Conservation (phyloP, 2,797 vertebrate species). For the Rhynchonycteris naso region DNA sequence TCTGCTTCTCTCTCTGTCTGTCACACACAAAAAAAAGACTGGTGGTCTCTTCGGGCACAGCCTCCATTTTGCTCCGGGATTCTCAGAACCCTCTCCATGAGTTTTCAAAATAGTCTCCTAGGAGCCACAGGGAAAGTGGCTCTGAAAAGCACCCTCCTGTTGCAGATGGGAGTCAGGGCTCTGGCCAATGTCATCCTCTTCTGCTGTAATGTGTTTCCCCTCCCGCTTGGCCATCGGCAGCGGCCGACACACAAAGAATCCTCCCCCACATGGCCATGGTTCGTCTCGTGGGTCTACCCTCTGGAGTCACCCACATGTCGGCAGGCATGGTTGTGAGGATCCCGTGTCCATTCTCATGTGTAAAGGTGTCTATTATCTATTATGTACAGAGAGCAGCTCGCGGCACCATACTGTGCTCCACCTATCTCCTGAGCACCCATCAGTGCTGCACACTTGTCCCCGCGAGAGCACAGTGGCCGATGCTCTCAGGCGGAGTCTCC, state of each 20-base stretch:
- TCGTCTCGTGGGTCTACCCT: neutral
- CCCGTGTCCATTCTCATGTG: neutral
- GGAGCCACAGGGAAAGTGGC: neutral
- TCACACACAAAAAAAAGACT: too few relatives aligned
- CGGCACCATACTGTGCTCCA: neutral
- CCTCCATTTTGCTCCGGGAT: too few relatives aligned
- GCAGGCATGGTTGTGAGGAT: neutral
- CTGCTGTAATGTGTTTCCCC: neutral
- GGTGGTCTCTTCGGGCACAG: too few relatives aligned
- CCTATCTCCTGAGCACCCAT: neutral
- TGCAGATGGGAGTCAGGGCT: neutral
- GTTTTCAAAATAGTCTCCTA: too few relatives aligned
- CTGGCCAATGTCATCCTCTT: neutral
- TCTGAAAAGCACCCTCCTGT: neutral
- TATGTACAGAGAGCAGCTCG: too few relatives aligned
- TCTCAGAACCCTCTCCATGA: too few relatives aligned
- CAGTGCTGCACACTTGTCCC: neutral
- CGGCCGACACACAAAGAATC: neutral
- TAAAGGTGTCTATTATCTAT: neutral
- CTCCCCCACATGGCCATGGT: neutral
- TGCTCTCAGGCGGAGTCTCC: too few relatives aligned
- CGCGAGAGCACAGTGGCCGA: accelerated
- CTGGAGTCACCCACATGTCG: neutral
- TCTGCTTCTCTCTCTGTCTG: too few relatives aligned
- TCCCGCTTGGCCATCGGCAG: accelerated